Evolutionary conservation across 2,113 vertebrate genomes (phyloP), one percentile per base, ranked within the genome.

Genomic region (Cygnus buccinator): DNA sequence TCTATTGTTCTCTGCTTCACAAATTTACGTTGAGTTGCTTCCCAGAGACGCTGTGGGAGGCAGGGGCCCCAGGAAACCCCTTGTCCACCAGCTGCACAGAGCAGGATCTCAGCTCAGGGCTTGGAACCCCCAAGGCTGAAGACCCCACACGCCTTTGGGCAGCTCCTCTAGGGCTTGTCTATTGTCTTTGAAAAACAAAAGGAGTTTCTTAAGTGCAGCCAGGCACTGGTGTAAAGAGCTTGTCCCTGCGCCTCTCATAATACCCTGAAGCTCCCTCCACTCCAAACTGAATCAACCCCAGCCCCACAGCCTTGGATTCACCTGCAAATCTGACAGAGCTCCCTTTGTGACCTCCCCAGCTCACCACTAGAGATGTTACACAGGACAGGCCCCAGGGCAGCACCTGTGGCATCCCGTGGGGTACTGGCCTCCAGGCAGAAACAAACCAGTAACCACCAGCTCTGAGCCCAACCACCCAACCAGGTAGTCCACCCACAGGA

Each of bases 391-490:
- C 19, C 3, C 65, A 84, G 31, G 35, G 20, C 16, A 86, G 25
- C 37, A 46, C n/a, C 25, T 78, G 11, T 1, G 2, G 55, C 12
- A 41, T 19, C 4, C 28, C 28, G 10, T 0, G 0, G 3, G 7
- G 7, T 29, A 52, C 16, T 4, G 61, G 12, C 28, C 26, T 44
- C 14, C 20, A 46, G 28, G 28, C 7, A 67, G n/a, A 46, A 31
- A 31, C 4, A 2, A 16, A 4, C 11, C 1, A 2, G 3, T 19
- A 22, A 23, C n/a, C 28, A 50, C 2, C n/a, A 20, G 11, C 43
- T 59, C 52, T 71, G 28, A 43, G 26, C 57, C 39, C 2, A 3
- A 39, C 25, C 16, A n/a, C 19, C 8, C 31, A 48, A 33, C 4
- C 13, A 74, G 12, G 14, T 44, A 29, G 25, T 80, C 68, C 73